These are phyloP conservation scores for Dendrocincla tyrannina DNA, from an alignment of 2,797 vertebrate genomes.

Conservation along the genomic window DNA sequence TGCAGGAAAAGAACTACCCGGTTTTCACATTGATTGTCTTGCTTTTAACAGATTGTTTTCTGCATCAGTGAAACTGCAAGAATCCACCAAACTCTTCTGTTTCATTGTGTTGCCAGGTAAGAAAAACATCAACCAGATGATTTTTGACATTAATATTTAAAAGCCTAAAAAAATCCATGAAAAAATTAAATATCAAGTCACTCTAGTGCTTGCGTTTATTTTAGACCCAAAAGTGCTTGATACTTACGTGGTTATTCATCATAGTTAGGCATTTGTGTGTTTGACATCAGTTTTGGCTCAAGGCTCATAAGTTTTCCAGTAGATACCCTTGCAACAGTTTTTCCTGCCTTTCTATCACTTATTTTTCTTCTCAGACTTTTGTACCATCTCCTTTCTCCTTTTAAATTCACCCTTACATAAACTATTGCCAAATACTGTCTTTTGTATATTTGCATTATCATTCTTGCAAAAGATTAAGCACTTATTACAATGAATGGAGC, in stretches of 20 bases:
- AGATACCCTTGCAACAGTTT: not conserved
- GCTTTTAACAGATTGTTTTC: not conserved
- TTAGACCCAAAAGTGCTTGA: not conserved
- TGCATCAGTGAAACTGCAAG: not conserved
- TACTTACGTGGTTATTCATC: not conserved
- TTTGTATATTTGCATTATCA: not conserved
- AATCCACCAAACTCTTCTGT: not conserved
- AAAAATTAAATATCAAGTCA: not conserved
- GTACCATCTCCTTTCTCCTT: not conserved
- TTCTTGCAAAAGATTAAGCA: not conserved
- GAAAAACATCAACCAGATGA: not conserved
- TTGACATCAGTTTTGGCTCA: not conserved
- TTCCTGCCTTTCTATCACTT: not conserved
- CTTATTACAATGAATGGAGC: not conserved
- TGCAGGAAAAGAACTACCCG: not conserved
- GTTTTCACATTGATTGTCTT: not conserved
- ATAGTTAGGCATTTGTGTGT: not conserved
- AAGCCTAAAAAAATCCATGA: not conserved
- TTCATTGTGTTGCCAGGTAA: not conserved
- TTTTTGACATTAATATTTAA: not conserved
- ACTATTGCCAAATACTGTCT: not conserved
- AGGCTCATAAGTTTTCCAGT: not conserved
- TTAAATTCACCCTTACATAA: not conserved
- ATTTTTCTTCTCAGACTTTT: not conserved
- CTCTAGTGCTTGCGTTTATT: not conserved